Evolutionary conservation across 2,888 invertebrate genomes (phyloP), one percentile per base, ranked within the genome.

Genomic region (Acholoe squamosa): DNA sequence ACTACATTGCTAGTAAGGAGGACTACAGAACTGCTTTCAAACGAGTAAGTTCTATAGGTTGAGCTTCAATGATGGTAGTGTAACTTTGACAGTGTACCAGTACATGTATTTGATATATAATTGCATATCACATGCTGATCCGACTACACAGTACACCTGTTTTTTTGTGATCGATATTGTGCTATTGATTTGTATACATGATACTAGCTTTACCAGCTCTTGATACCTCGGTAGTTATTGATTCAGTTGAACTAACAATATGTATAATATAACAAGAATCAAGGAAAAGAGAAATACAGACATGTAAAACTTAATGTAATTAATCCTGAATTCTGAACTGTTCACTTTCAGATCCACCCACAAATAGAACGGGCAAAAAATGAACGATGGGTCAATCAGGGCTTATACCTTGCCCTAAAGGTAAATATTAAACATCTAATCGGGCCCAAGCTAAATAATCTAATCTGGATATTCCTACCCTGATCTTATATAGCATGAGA

Each of bases 301-400:
- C 10, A 14, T 54, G 10, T 14, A 54, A 19, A 54, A 10, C 54
- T 54, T 14, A 54, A 54, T 54, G 19, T 54, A 54, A 19, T 19
- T 54, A 14, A 54, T 14, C 54, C 19, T 54, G 54, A 14, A 19
- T 54, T n/a, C n/a, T n/a, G 31, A 19, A 77, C 25, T n/a, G n/a
- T 28, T 28, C 25, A 34, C 51, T 90, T 28, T 90, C 76, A 97
- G 94, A 97, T 98, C 92, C 98, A 98, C 94, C 97, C 97, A 92
- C 96, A 98, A 93, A 98, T 98, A 0, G 97, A 97, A 93, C 97
- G 97, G 94, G 98, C 98, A 0, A 97, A 97, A 92, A 97, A 97
- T 0, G 96, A 97, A 0, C 98, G 98, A 96, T 98, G 97, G 95
- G 97, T 97, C 92, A 98, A 97, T 93, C 94, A 96, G 91, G 96